These are phyloP conservation scores for Nomada ferruginata DNA, from an alignment of 2,888 invertebrate genomes.

Conservation along the genomic window DNA sequence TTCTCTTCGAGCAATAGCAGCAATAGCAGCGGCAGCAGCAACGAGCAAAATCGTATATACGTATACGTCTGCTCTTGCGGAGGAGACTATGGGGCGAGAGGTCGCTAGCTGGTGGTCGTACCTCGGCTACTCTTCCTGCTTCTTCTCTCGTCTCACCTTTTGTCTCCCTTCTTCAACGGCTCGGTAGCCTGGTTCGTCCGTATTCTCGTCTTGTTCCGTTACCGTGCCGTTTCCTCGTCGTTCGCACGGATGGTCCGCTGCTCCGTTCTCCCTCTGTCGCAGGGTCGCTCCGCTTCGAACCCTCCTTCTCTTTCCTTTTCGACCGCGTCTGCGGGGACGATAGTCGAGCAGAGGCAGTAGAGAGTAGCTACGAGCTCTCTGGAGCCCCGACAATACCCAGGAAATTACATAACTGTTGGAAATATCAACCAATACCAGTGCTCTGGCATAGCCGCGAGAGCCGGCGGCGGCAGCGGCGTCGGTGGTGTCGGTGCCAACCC, in stretches of 20 bases:
- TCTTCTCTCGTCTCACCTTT: conserved; percentile 32
- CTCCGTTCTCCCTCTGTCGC: conserved; percentile 4
- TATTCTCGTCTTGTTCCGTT: conserved; percentile 46
- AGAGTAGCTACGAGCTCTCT: conserved; percentile 65
- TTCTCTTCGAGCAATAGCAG: background rate
- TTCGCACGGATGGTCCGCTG: background rate
- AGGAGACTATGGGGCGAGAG: conserved; percentile 31
- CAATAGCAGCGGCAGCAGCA: background rate
- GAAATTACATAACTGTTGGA: conserved; percentile 85
- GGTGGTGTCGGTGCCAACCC: conserved; percentile 65
- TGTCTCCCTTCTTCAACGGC: conserved; percentile 26
- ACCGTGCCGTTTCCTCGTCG: conserved; percentile 11
- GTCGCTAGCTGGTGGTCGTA: conserved; percentile 49
- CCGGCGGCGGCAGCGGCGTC: conserved; percentile 62
- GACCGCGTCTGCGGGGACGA: conserved; percentile 54
- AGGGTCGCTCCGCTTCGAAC: background rate
- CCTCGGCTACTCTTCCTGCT: conserved; percentile 23
- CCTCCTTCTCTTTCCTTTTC: conserved; percentile 41
- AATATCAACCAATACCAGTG: conserved; percentile 84
- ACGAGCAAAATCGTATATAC: conserved; percentile 40
- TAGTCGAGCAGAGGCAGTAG: conserved; percentile 49
- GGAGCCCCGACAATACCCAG: conserved; percentile 82
- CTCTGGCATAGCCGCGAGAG: conserved; percentile 70
- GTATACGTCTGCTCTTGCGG: background rate
- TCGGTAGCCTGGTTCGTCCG: conserved; percentile 3